phyloP scores from a whole-genome alignment of 2,797 vertebrate species.

The Clarias pachynema region DNA sequence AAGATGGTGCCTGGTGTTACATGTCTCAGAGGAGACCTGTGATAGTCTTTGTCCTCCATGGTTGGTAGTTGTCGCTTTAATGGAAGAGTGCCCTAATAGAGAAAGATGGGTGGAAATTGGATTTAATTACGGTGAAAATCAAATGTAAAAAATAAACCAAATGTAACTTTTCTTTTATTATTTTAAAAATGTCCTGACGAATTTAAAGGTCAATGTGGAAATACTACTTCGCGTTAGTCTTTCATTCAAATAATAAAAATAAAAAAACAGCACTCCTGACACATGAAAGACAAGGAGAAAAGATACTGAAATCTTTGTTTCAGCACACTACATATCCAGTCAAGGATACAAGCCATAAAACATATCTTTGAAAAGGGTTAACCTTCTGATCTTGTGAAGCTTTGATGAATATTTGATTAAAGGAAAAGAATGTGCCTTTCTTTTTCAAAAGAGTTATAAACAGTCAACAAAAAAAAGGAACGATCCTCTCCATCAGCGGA shows the following conservation, averaged over 20 bases:
- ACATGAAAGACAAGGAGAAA: not conserved
- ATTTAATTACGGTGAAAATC: not conserved
- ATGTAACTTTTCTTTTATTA: not conserved
- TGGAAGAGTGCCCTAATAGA: too few species aligned
- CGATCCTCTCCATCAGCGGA: not conserved
- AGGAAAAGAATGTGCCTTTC: conserved; percentile 19
- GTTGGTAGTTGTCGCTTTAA: too few species aligned
- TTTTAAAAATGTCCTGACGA: not conserved
- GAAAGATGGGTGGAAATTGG: too few species aligned
- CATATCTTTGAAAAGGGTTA: conserved; percentile 30
- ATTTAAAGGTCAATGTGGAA: not conserved
- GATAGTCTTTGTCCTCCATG: too few species aligned
- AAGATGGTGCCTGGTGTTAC: too few species aligned
- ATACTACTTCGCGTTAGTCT: not conserved
- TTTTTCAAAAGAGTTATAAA: conserved; percentile 27
- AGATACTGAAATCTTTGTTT: not conserved
- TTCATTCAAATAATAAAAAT: not conserved
- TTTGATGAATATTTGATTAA: conserved; percentile 50
- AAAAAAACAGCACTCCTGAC: not conserved
- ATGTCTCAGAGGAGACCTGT: too few species aligned
- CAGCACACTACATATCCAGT: not conserved
- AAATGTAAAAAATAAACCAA: not conserved
- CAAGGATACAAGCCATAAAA: not conserved
- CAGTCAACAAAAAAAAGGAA: conserved; percentile 15
- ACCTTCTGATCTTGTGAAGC: conserved; percentile 35